Conservation (phyloP, 2,113 vertebrate genomes). For the Hirundichthys speculiger region DNA sequence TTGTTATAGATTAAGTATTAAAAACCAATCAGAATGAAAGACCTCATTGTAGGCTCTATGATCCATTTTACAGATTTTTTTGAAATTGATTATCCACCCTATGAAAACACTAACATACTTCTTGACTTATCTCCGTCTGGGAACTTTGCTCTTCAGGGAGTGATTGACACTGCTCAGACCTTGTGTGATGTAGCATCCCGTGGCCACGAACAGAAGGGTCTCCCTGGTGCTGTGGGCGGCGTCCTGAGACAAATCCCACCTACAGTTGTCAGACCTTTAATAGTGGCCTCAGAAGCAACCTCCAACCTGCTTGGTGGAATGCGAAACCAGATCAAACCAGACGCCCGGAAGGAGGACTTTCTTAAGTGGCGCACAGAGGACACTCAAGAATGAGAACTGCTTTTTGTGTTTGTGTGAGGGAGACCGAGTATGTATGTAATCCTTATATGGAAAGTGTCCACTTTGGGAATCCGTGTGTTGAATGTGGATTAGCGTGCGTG, state of each 20-base stretch:
- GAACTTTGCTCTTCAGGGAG: slow-evolving; percentile 78
- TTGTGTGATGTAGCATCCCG: slow-evolving; percentile 90
- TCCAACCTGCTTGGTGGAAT: slow-evolving; percentile 92
- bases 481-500: no score
- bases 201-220: slow-evolving; percentile 92
- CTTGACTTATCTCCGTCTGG: neutral
- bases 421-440: slow-evolving; percentile 16
- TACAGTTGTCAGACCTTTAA: slow-evolving; percentile 90
- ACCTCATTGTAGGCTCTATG: no score
- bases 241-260: slow-evolving; percentile 94
- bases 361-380: slow-evolving; percentile 83
- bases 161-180: slow-evolving; percentile 91
- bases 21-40: no score
- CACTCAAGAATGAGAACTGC: slow-evolving; percentile 79
- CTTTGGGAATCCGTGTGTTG: no score
- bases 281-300: slow-evolving; percentile 91
- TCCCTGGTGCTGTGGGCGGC: slow-evolving; percentile 90
- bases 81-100: no score
- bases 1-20: no score
- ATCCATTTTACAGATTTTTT: no score
- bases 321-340: slow-evolving; percentile 84
- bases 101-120: no score
- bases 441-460: no score
- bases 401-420: slow-evolving; percentile 34
- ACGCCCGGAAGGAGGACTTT: slow-evolving; percentile 80